Percentiles rank a stretch among this genome's conserved stretches.
These are phyloP conservation scores for Lepus americanus DNA, from an alignment of 2,113 vertebrate genomes.

Conservation along the genomic window DNA sequence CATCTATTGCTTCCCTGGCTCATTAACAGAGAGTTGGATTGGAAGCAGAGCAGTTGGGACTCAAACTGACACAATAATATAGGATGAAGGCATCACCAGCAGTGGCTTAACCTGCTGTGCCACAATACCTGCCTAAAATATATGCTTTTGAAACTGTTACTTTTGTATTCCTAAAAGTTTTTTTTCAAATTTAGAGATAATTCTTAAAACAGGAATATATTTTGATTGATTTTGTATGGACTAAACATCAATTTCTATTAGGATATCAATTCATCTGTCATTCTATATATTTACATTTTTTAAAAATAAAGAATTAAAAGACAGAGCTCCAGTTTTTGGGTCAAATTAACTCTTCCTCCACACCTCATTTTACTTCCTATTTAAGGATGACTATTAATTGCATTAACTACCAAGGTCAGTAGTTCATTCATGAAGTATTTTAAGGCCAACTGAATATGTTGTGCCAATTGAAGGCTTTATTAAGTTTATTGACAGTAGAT, in stretches of 20 bases:
- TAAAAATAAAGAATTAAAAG: constrained; percentile 11
- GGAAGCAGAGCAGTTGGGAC: too few species aligned
- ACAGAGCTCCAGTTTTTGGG: background rate
- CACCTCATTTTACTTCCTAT: background rate
- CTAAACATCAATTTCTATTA: background rate
- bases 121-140: background rate
- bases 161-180: background rate
- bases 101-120: too few species aligned
- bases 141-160: background rate
- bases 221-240: background rate
- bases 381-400: constrained; percentile 2
- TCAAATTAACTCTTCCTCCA: background rate
- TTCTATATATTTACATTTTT: background rate
- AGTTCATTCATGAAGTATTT: constrained; percentile 23
- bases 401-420: constrained; percentile 21
- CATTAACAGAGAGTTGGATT: too few species aligned
- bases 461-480: constrained; percentile 66
- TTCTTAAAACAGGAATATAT: background rate
- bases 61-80: too few species aligned
- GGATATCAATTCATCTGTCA: background rate
- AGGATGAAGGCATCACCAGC: too few species aligned
- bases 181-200: background rate
- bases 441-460: background rate
- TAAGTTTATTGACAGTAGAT: constrained; percentile 73
- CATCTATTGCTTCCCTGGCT: too few species aligned